Conservation (phyloP, 1,140 invertebrate genomes). For the Dolichoris vasculosae region DNA sequence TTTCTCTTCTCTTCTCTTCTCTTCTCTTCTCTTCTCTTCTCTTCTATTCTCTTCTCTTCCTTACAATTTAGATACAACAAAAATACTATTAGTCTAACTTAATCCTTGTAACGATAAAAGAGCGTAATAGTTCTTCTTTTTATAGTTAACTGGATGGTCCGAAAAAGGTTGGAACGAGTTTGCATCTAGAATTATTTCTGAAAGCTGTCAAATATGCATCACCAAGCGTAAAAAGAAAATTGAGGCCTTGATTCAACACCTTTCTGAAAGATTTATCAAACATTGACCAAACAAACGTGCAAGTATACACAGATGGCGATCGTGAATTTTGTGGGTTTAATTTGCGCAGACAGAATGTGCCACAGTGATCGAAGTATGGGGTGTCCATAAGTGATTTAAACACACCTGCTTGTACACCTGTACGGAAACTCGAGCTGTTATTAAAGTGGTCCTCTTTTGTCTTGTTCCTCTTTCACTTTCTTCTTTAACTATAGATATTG, state of each 20-base stretch:
- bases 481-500: background rate
- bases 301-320: background rate
- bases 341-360: background rate
- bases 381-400: constrained; percentile 39
- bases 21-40: too few species aligned
- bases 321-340: background rate
- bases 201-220: too few species aligned
- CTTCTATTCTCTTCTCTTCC: too few species aligned
- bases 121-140: too few species aligned
- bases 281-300: background rate
- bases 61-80: too few species aligned
- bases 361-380: background rate
- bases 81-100: background rate
- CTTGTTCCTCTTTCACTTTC: background rate
- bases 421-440: background rate
- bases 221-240: background rate
- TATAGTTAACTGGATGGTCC: too few species aligned
- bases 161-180: background rate
- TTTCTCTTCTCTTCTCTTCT: too few species aligned
- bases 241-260: background rate
- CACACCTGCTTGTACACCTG: constrained; percentile 45
- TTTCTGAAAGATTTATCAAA: constrained; percentile 10
- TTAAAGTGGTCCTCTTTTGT: constrained; percentile 4
- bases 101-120: background rate
- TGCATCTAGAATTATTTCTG: background rate